Base-by-base conservation (phyloP, 2,888 invertebrate species). In the Ectemnius cavifrons region DNA sequence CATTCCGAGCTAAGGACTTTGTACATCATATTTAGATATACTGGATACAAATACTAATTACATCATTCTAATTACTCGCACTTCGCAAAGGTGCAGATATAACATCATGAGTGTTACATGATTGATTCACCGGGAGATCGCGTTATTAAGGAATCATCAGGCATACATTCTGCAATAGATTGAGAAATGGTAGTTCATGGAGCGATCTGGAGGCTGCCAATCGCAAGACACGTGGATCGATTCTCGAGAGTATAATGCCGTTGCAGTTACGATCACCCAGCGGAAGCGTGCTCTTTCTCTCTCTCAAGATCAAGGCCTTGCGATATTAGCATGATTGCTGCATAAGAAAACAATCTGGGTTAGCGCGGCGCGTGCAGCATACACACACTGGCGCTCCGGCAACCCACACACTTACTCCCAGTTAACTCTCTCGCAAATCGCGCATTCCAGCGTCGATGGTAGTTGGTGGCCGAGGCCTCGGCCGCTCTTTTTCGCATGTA, bases 261-360 rank as follows among this genome's bases (percentile, higher is more conserved):
- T 14, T 63, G n/a, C 3, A n/a, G 46, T 58, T 60, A 28, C 47
- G n/a, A 14, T 47, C 63, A 37, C 3, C 37, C 37, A 37, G 37
- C 37, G 37, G 37, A 37, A 37, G 37, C 37, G 37, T 37, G 23
- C 23, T 60, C 67, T 5, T 59, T 47, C 28, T 14, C 47, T 16
- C 58, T 11, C 27, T 78, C 86, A 86, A 86, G 86, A 86, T 87
- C 87, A 86, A 86, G 86, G 87, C 69, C 75, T 71, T 66, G 72
- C 67, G 71, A 78, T 77, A 85, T 84, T 83, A 80, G 78, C 83
- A 83, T 84, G 81, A 84, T 85, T 75, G 81, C 80, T 69, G 74
- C 71, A 71, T 77, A 76, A 81, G 82, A 85, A 82, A 82, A 81
- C 79, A 78, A 86, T 86, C 84, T 87, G 77, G 86, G 86, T 85